These are phyloP conservation scores for Erpobdella octoculata DNA, from an alignment of 2,888 invertebrate species.

Conservation along the genomic window DNA sequence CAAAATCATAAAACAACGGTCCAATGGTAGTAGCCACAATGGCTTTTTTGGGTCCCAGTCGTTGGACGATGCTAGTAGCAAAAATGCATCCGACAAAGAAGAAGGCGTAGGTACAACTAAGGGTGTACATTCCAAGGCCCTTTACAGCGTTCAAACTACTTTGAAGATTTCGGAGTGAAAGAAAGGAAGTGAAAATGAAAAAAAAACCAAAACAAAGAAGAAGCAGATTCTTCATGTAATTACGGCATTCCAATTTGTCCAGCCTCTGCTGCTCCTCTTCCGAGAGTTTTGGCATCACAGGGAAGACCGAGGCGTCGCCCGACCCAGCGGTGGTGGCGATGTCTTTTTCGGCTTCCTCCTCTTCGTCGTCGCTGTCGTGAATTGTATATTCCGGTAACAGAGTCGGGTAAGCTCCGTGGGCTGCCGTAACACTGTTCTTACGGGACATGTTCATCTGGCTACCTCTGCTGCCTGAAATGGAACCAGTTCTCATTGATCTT, in stretches of 20 bases:
- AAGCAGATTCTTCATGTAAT: conserved; percentile 44
- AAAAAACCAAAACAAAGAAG: conserved; percentile 42
- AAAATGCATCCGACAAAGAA: conserved; percentile 46
- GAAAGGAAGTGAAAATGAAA: conserved; percentile 43
- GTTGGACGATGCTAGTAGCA: conserved; percentile 45
- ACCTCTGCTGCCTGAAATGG: conserved; percentile 11
- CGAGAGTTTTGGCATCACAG: neutral
- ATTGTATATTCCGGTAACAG: conserved; percentile 5
- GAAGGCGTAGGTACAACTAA: conserved; percentile 42
- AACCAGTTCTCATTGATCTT: neutral
- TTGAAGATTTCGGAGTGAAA: conserved; percentile 47
- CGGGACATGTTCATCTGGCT: conserved; percentile 22
- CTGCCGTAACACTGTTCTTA: conserved; percentile 12
- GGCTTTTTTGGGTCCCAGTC: conserved; percentile 42
- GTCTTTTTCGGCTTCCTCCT: neutral
- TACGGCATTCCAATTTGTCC: conserved; percentile 36
- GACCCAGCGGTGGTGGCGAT: neutral
- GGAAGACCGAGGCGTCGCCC: no score
- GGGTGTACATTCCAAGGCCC: conserved; percentile 45
- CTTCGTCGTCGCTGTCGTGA: conserved; percentile 7
- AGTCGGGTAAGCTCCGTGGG: conserved; percentile 17
- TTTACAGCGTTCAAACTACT: conserved; percentile 47
- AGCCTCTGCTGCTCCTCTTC: conserved; percentile 33
- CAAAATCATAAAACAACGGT: conserved; percentile 41
- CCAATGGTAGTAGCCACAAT: conserved; percentile 39